Evolutionary conservation across 2,113 vertebrate species (phyloP).

Genomic region (Thamnaconus septentrionalis): DNA sequence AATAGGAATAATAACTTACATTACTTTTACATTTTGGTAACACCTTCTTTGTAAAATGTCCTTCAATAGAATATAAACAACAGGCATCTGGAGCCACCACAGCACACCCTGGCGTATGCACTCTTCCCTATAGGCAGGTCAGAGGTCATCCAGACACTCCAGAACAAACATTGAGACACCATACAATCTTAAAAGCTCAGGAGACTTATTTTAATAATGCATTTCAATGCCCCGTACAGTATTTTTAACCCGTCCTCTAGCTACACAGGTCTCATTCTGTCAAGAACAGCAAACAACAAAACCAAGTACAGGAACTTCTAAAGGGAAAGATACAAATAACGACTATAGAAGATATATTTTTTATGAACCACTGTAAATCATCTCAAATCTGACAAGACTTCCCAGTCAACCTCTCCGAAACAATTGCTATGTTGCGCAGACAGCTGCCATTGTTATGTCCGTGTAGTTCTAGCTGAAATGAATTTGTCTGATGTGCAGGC

Average conservation of each 20-base stretch:
- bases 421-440: conserved; percentile 1
- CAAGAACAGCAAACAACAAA: too few relatives aligned
- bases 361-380: too few relatives aligned
- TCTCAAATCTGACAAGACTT: neutral
- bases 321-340: too few relatives aligned
- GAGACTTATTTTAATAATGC: too few relatives aligned
- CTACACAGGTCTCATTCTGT: too few relatives aligned
- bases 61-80: conserved; percentile 23
- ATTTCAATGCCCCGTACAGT: too few relatives aligned
- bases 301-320: too few relatives aligned
- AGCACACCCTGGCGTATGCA: conserved; percentile 20
- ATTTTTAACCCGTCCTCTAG: too few relatives aligned
- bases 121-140: conserved; percentile 4
- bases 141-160: conserved; percentile 1
- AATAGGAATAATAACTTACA: too few relatives aligned
- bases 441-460: conserved; percentile 46
- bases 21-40: neutral
- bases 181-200: too few relatives aligned
- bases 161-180: neutral
- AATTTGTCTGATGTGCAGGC: conserved; percentile 57
- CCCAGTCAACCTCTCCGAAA: conserved; percentile 9
- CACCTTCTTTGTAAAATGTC: conserved; percentile 27
- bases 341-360: too few relatives aligned
- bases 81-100: conserved; percentile 28
- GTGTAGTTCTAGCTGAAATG: conserved; percentile 53